A percentile compares a stretch with the other conserved stretches of the same genome.
These are phyloP conservation scores for Tinea semifulvella DNA, from an alignment of 2,888 invertebrate species.

Conservation along the genomic window DNA sequence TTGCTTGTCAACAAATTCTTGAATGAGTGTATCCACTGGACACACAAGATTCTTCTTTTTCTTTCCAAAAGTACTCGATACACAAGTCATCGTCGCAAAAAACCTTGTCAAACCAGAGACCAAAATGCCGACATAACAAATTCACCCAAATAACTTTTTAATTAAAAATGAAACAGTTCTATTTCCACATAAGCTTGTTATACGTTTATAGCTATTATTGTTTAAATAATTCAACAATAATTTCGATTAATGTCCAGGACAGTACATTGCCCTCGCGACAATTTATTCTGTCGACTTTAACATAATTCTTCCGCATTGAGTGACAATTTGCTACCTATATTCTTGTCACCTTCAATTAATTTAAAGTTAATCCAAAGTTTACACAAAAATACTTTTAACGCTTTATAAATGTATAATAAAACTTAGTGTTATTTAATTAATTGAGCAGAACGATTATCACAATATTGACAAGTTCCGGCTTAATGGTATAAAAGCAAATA, in stretches of 20 bases:
- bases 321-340: not conserved
- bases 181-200: slow-evolving; percentile 26
- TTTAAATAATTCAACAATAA: slow-evolving; percentile 29
- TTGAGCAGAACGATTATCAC: not conserved
- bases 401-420: not conserved
- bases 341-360: slow-evolving; percentile 5
- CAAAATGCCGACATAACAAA: not conserved
- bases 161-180: slow-evolving; percentile 4
- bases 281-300: slow-evolving; percentile 8
- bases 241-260: slow-evolving; percentile 7
- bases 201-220: slow-evolving; percentile 31
- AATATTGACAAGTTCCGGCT: slow-evolving; percentile 8
- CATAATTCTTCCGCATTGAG: slow-evolving; percentile 6
- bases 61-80: slow-evolving; percentile 39
- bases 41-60: slow-evolving; percentile 46
- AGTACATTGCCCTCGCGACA: slow-evolving; percentile 7
- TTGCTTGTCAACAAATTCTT: slow-evolving; percentile 60
- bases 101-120: slow-evolving; percentile 28
- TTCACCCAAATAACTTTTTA: not conserved
- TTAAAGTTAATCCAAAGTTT: slow-evolving; percentile 1
- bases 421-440: not conserved
- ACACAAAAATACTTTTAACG: not conserved
- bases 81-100: slow-evolving; percentile 41
- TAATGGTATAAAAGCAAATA: slow-evolving; percentile 3
- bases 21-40: slow-evolving; percentile 45